Evolutionary conservation across 2,888 invertebrate genomes (phyloP).

Genomic region (Lepidonotus clava): DNA sequence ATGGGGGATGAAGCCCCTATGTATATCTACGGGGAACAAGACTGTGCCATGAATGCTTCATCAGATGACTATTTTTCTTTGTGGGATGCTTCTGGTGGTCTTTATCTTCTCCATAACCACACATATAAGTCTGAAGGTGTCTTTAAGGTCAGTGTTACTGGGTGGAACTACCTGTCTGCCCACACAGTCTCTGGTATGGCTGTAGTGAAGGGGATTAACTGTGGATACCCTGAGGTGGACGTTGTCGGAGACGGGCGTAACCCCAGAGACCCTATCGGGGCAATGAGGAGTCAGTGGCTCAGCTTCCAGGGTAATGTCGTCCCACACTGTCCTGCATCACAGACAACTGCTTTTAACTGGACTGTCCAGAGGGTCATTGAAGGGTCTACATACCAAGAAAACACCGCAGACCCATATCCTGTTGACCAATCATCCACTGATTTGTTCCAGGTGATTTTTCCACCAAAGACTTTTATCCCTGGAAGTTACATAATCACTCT

Average conservation of each 20-base stretch:
- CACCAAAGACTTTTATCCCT: slow-evolving; percentile 12
- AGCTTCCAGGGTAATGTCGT: background rate
- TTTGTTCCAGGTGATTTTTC: slow-evolving; percentile 38
- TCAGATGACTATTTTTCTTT: background rate
- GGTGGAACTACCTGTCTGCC: background rate
- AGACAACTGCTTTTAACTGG: slow-evolving; percentile 13
- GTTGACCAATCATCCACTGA: background rate
- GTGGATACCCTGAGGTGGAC: slow-evolving; percentile 28
- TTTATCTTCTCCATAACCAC: background rate
- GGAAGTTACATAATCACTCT: slow-evolving; percentile 26
- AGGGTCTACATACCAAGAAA: background rate
- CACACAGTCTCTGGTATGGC: background rate
- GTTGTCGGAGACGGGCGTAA: slow-evolving; percentile 31
- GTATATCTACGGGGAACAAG: slow-evolving; percentile 4
- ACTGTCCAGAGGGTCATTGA: background rate
- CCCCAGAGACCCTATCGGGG: background rate
- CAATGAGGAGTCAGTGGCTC: background rate
- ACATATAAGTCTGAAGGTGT: slow-evolving; percentile 10
- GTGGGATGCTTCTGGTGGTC: background rate
- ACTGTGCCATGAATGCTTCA: background rate
- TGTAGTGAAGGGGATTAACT: slow-evolving; percentile 21
- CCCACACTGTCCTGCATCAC: background rate
- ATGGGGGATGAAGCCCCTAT: slow-evolving; percentile 13
- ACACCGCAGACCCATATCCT: background rate
- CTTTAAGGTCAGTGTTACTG: background rate